phyloP scores from a whole-genome alignment of 2,888 invertebrate species.

The Sinopyrophorus schimmeli region DNA sequence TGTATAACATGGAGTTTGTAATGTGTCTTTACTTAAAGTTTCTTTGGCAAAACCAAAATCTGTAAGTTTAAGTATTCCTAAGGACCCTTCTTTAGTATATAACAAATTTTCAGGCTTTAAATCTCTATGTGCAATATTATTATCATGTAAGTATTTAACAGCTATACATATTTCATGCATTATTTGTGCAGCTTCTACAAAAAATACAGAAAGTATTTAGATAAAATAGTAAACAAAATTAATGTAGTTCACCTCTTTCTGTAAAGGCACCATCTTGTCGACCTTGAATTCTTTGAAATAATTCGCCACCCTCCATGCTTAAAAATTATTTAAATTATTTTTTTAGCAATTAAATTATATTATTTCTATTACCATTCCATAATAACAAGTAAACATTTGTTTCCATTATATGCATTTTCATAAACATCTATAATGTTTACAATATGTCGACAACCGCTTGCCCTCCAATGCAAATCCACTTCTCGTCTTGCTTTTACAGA shows the following conservation, averaged over 20 bases:
- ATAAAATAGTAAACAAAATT: too few species aligned
- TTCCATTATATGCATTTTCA: conserved; percentile 92
- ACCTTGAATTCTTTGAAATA: conserved; percentile 96
- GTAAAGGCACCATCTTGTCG: conserved; percentile 94
- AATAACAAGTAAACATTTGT: conserved; percentile 92
- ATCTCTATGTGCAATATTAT: conserved; percentile 96
- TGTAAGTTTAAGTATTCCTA: conserved; percentile 90
- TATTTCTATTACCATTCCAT: conserved; percentile 99
- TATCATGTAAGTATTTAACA: conserved; percentile 89
- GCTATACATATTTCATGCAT: conserved; percentile 97
- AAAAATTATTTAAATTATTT: conserved; percentile 35
- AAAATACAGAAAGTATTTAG: conserved; percentile 12
- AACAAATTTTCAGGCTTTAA: conserved; percentile 97
- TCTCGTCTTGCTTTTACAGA: conserved; percentile 91
- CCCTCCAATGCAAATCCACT: conserved; percentile 94
- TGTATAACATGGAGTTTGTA: conserved; percentile 98
- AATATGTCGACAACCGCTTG: conserved; percentile 88
- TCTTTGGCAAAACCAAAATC: conserved; percentile 99
- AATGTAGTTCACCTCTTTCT: conserved; percentile 69
- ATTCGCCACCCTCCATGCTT: conserved; percentile 96
- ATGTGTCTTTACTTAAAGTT: conserved; percentile 78
- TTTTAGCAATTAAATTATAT: background rate
- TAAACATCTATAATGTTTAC: conserved; percentile 93
- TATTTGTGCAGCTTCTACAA: conserved; percentile 86
- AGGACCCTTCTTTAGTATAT: conserved; percentile 75